Conservation (phyloP, 2,797 vertebrate genomes). For the Pelodytes ibericus region DNA sequence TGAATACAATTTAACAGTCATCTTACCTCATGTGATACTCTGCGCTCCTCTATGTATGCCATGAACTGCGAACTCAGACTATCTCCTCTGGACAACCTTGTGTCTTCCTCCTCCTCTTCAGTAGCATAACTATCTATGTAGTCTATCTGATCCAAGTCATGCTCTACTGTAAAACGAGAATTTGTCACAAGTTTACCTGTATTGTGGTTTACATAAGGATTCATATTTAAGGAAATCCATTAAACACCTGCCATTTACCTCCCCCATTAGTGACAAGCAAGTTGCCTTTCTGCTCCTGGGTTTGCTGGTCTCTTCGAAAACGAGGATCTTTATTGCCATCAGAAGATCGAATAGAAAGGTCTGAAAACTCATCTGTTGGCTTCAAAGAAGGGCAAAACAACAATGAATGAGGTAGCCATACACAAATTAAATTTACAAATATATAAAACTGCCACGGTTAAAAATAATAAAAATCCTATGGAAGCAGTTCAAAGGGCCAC, state of each 20-base stretch:
- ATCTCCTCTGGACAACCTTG: slow-evolving; percentile 70
- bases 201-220: too few species aligned
- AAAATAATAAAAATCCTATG: too few species aligned
- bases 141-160: slow-evolving; percentile 91
- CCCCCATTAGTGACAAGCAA: slow-evolving; percentile 82
- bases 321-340: slow-evolving; percentile 90
- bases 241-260: slow-evolving; percentile 69
- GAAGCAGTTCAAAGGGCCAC: too few species aligned
- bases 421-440: too few species aligned
- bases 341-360: slow-evolving; percentile 81
- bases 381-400: slow-evolving; percentile 65
- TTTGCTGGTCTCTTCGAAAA: slow-evolving; percentile 76
- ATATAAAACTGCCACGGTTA: too few species aligned
- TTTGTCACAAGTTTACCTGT: neutral
- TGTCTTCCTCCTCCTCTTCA: slow-evolving; percentile 87
- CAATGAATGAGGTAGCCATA: too few species aligned
- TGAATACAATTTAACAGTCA: neutral
- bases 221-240: too few species aligned
- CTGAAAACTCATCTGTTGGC: slow-evolving; percentile 90
- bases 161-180: slow-evolving; percentile 71
- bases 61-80: slow-evolving; percentile 96
- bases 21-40: slow-evolving; percentile 86
- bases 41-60: slow-evolving; percentile 91
- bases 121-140: slow-evolving; percentile 92
- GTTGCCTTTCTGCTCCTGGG: slow-evolving; percentile 71